Base-by-base conservation (phyloP, 1,140 invertebrate species). In the Asbolus verrucosus region DNA sequence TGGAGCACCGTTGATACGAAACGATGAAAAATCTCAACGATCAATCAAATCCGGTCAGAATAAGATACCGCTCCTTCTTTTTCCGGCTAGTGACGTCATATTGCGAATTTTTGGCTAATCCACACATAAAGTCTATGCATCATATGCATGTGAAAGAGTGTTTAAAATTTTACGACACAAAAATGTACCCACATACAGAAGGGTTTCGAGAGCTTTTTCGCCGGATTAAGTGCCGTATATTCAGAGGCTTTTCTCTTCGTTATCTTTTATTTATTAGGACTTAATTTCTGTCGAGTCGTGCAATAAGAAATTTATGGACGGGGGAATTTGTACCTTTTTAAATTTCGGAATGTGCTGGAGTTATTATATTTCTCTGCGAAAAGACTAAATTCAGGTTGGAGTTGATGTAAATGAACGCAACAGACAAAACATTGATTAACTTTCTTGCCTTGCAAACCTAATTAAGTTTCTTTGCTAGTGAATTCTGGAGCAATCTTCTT, bases 341-440 rank as follows among this genome's bases (percentile, higher is more conserved):
- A 54, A 54, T 54, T 54, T 54, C 21, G 21, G 9, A 43, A 43
- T 15, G 2, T 5, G 4, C 2, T 14, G 1, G 15, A 54, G 46
- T 54, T 54, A 54, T 54, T 54, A 54, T 54, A n/a, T 21, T 50
- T 27, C 19, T 36, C 33, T 11, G 5, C 2, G 5, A 11, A 27
- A 27, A 4, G 2, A 43, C 13, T 41, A 36, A 36, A 36, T 36
- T 24, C 21, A 21, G 46, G 46, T 54, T 21, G 46, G 21, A 21
- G 46, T 11, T 13, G 46, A 54, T 54, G 46, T 54, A 54, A 54
- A 54, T 54, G 46, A 54, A 54, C 18, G 46, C 27, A 54, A 54
- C 46, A 54, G 46, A 54, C 46, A 54, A 54, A 54, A 54, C 46
- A 54, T 54, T 54, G 46, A 54, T 54, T 54, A 54, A 54, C 19